Base-by-base conservation (phyloP, 2,888 invertebrate species). In the Agonopterix subpropinquella region DNA sequence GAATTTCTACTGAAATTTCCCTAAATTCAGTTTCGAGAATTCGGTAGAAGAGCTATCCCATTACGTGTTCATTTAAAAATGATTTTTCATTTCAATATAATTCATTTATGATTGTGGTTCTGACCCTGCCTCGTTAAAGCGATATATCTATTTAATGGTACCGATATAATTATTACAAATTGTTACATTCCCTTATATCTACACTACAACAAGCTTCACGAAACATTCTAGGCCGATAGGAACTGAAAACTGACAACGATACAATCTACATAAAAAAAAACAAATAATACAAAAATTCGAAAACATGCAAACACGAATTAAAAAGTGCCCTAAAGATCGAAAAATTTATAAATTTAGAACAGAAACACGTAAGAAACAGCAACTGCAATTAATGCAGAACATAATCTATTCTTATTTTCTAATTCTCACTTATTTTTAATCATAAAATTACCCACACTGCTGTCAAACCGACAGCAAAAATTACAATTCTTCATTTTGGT, bases 91-190 rank as follows among this genome's bases (percentile, higher is more conserved):
- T 64, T 68, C 66, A 46, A 49, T 47, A 46, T 70, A 74, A 13
- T 68, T 70, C 65, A 71, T 73, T 76, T 73, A 73, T 76, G 81
- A 80, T 81, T 80, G 77, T 82, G 80, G 77, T 83, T 78, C 73
- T 77, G 82, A 87, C 87, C 87, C 87, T 88, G 87, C 86, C 78
- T 86, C 81, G 82, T 85, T 84, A 77, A 86, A 86, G 86, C 85
- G 73, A 83, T 84, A 80, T 67, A 76, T 69, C 74, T 80, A 80
- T 75, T 71, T 74, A 70, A 76, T 73, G 67, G 71, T 78, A 79
- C 59, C 68, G 67, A 77, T 78, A 80, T 74, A 59, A 63, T 58
- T 68, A 62, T 59, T 68, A 70, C 64, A 70, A 79, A 73, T 74
- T 71, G 65, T 73, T 78, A 76, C 67, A 62, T 56, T 57, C 56